Conservation (phyloP, 2,797 vertebrate genomes). For the Poecilia velifera region DNA sequence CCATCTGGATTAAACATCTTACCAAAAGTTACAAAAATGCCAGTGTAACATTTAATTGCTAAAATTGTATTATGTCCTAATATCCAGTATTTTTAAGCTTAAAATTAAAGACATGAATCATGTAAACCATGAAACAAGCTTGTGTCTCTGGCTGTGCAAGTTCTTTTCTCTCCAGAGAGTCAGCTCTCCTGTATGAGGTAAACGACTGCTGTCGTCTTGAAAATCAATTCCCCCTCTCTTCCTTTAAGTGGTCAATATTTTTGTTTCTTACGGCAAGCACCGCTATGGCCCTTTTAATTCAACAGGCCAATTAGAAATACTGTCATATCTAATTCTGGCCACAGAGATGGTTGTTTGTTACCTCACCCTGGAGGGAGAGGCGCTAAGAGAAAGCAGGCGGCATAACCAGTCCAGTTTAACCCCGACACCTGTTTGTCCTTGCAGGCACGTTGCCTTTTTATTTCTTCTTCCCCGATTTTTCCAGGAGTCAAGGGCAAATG, state of each 20-base stretch:
- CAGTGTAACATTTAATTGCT: background rate
- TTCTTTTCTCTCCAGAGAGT: conserved; percentile 64
- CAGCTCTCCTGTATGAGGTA: conserved; percentile 82
- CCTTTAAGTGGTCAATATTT: conserved; percentile 98
- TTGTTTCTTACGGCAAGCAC: conserved; percentile 84
- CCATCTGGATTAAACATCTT: background rate
- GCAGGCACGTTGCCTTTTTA: conserved; percentile 15
- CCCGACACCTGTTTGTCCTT: conserved; percentile 44
- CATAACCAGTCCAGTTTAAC: conserved; percentile 62
- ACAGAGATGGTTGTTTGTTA: conserved; percentile 87
- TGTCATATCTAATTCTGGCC: conserved; percentile 91
- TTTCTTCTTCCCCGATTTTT: conserved; percentile 62
- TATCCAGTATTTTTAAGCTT: conserved; percentile 3
- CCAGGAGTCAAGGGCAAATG: conserved; percentile 95
- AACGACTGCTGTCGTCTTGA: conserved; percentile 83
- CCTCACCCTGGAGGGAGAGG: conserved; percentile 80
- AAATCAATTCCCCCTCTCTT: conserved; percentile 92
- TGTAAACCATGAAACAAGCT: conserved; percentile 23
- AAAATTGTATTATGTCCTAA: background rate
- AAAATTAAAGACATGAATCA: conserved; percentile 16
- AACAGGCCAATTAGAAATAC: conserved; percentile 95
- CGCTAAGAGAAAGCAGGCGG: conserved; percentile 27
- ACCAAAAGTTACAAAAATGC: background rate
- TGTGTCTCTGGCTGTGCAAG: conserved; percentile 42
- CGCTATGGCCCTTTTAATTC: conserved; percentile 89